Evolutionary conservation across 2,797 vertebrate genomes (phyloP).

Genomic region (Peromyscus melanophrys): DNA sequence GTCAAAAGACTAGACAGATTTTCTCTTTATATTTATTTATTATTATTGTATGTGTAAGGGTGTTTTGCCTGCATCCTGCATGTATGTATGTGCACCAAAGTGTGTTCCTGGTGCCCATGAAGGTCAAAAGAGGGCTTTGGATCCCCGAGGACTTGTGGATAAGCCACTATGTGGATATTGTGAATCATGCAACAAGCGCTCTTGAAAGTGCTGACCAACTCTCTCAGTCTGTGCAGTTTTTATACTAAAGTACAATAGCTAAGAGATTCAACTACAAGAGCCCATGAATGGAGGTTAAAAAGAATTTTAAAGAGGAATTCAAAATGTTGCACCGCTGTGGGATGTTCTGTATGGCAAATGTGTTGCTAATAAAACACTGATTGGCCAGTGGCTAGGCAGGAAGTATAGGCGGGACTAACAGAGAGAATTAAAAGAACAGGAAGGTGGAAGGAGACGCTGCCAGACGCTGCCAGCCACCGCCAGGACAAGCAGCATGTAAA

Average conservation of each 20-base stretch:
- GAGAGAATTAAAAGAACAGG: no score
- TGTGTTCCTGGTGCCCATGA: no score
- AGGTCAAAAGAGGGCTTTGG: no score
- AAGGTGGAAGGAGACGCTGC: no score
- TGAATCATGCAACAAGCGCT: neutral
- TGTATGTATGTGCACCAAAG: neutral
- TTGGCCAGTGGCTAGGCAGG: no score
- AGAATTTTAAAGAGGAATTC: neutral
- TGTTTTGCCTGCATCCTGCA: neutral
- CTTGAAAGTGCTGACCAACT: neutral
- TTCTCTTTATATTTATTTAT: neutral
- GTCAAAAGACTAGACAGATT: neutral
- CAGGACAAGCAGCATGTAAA: no score
- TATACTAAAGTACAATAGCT: neutral
- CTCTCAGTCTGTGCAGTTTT: neutral
- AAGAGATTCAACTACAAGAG: constrained; percentile 30
- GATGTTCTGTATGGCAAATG: no score
- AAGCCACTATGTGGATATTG: neutral
- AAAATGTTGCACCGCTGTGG: neutral
- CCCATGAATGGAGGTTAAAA: constrained; percentile 1
- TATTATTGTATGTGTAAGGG: neutral
- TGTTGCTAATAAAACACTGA: no score
- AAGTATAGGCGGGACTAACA: no score
- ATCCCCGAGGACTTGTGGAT: neutral
- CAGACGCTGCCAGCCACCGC: no score